phyloP scores from a whole-genome alignment of 2,113 vertebrate species.

The Oryzias woworae region DNA sequence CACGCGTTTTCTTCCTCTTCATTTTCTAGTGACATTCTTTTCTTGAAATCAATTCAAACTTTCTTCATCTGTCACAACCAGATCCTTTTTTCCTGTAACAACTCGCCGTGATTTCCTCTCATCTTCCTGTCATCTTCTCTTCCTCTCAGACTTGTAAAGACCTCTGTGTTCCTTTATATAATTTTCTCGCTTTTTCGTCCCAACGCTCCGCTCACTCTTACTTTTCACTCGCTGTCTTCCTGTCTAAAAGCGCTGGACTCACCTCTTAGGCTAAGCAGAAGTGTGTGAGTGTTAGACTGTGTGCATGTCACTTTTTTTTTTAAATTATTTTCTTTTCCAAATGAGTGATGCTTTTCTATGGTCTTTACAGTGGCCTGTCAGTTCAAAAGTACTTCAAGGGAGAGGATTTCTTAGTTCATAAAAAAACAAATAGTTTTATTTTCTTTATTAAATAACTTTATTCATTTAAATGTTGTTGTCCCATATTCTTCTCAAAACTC shows the following conservation, averaged over 20 bases:
- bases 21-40: too few species aligned
- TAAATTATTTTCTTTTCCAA: not conserved
- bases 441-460: too few species aligned
- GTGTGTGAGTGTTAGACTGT: not conserved
- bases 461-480: too few species aligned
- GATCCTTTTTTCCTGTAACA: not conserved
- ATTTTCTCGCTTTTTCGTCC: slow-evolving; percentile 33
- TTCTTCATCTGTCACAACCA: not conserved
- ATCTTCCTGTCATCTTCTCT: not conserved
- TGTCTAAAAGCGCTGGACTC: slow-evolving; percentile 58
- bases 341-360: slow-evolving; percentile 16
- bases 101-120: slow-evolving; percentile 8
- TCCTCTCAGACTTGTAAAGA: not conserved
- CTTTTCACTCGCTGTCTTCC: slow-evolving; percentile 51
- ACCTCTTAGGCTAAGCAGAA: slow-evolving; percentile 51
- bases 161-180: slow-evolving; percentile 26
- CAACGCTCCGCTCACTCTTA: slow-evolving; percentile 32
- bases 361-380: too few species aligned
- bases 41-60: too few species aligned
- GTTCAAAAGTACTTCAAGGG: too few species aligned
- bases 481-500: too few species aligned
- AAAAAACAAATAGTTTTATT: too few species aligned
- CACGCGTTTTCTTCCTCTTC: too few species aligned
- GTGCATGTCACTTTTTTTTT: slow-evolving; percentile 34
- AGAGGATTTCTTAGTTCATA: too few species aligned